phyloP scores from a whole-genome alignment of 2,888 invertebrate species.

The Shargacucullia verbasci region DNA sequence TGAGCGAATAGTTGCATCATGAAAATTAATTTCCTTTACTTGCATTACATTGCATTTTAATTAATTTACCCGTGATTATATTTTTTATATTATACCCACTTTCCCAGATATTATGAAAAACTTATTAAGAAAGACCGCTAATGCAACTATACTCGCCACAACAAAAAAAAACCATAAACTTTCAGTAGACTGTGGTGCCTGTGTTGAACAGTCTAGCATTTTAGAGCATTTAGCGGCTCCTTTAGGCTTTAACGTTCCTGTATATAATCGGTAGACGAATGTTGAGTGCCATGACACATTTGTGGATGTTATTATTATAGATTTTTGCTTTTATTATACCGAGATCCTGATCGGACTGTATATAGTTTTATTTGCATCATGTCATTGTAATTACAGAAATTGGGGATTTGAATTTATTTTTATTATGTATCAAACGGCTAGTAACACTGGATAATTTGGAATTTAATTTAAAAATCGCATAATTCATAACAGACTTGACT shows the following conservation, averaged over 20 bases:
- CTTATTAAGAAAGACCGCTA: neutral
- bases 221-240: constrained; percentile 84
- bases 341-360: constrained; percentile 40
- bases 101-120: neutral
- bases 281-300: constrained; percentile 76
- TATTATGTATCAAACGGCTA: constrained; percentile 16
- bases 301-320: constrained; percentile 31
- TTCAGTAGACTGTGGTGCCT: constrained; percentile 74
- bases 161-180: constrained; percentile 9
- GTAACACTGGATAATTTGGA: constrained; percentile 1
- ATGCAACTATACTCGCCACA: constrained; percentile 19
- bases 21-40: neutral
- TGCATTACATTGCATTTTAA: constrained; percentile 12
- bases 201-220: constrained; percentile 78
- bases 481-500: constrained; percentile 7
- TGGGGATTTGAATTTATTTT: constrained; percentile 28
- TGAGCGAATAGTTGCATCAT: constrained; percentile 25
- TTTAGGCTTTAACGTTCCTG: constrained; percentile 52
- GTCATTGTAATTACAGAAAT: constrained; percentile 43
- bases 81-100: neutral
- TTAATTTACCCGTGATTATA: neutral
- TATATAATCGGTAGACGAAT: constrained; percentile 63
- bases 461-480: constrained; percentile 11
- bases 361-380: constrained; percentile 43
- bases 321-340: constrained; percentile 44